Percentiles rank a stretch among this genome's conserved stretches.
Conservation (phyloP, 2,113 vertebrate genomes). For the Climacteris rufus region DNA sequence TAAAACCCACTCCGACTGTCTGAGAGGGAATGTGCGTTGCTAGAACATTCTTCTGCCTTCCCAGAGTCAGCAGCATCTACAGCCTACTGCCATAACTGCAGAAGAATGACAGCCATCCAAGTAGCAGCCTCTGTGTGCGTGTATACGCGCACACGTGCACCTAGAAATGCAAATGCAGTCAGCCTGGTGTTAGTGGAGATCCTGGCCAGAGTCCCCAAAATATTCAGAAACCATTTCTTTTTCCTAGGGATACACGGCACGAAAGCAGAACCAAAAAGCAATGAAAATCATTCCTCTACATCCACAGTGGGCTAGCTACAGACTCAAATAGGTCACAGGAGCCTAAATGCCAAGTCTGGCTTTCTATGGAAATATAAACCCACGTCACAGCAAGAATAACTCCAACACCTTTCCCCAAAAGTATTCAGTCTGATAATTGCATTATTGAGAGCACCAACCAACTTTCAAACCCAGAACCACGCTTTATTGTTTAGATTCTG, state of each 20-base stretch:
- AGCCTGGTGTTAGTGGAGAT: not conserved
- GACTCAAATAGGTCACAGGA: not conserved
- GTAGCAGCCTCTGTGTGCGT: not conserved
- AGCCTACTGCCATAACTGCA: not conserved
- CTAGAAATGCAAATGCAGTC: not conserved
- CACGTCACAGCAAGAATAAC: not conserved
- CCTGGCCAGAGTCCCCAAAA: not conserved
- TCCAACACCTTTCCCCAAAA: not conserved
- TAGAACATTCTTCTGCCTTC: constrained; percentile 19
- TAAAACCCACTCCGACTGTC: not conserved
- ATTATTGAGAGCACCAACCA: not conserved
- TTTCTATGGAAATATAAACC: not conserved
- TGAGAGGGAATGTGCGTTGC: not conserved
- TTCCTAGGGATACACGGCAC: not conserved
- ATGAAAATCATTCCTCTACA: not conserved
- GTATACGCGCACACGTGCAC: accelerated
- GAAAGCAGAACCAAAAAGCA: not conserved
- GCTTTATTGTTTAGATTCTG: not conserved
- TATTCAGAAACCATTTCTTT: not conserved
- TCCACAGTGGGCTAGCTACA: accelerated
- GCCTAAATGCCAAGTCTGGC: not conserved
- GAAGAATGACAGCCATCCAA: not conserved
- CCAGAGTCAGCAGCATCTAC: not conserved
- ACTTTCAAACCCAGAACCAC: not conserved
- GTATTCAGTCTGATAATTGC: not conserved